Evolutionary conservation across 2,113 vertebrate genomes (phyloP).

Genomic region (Ploceus nigricollis): DNA sequence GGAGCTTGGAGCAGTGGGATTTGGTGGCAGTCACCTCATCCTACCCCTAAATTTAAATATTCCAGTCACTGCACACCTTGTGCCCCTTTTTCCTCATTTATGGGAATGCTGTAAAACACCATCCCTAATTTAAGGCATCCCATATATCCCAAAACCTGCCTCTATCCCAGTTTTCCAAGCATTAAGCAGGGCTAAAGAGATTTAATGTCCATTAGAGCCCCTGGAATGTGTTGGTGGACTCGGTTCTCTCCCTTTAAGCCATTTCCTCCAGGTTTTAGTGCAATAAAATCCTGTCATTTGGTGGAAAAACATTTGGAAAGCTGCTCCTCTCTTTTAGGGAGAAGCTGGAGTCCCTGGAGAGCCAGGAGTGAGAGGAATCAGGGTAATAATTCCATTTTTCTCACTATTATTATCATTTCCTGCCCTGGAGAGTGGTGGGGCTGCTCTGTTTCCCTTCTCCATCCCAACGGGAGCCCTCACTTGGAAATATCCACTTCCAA

Average conservation of each 20-base stretch:
- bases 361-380: slow-evolving; percentile 80
- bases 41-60: neutral
- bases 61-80: neutral
- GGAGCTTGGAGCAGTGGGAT: neutral
- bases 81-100: neutral
- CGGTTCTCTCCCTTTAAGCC: neutral
- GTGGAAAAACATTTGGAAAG: neutral
- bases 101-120: neutral
- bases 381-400: slow-evolving; percentile 61
- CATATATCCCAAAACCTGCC: neutral
- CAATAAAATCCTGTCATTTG: neutral
- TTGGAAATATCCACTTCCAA: neutral
- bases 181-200: neutral
- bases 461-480: neutral
- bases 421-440: neutral
- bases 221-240: neutral
- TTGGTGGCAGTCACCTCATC: neutral
- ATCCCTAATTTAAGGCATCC: neutral
- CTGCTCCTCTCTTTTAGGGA: slow-evolving; percentile 69
- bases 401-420: neutral
- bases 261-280: neutral
- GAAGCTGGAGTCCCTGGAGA: slow-evolving; percentile 77
- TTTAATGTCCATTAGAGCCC: neutral
- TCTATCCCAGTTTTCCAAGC: neutral
- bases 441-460: neutral